Evolutionary conservation across 2,888 invertebrate species (phyloP).

Genomic region (Dryobota labecula): DNA sequence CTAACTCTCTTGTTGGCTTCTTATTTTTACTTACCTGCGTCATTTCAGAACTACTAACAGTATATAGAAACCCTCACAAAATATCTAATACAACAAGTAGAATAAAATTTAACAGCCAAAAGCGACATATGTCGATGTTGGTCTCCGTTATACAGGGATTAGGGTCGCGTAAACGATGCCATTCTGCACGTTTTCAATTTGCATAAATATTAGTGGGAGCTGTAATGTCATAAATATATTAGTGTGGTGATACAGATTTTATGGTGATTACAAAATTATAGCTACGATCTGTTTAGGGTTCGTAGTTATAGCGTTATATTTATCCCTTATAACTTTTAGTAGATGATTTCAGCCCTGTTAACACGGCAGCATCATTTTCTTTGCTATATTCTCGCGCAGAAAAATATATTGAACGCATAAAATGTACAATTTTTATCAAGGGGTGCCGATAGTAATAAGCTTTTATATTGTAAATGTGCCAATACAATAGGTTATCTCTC

Average conservation of each 20-base stretch:
- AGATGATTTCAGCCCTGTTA: constrained; percentile 41
- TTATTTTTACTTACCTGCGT: background rate
- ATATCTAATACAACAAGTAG: constrained; percentile 41
- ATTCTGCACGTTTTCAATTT: constrained; percentile 90
- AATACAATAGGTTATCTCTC: constrained; percentile 71
- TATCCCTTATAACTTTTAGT: constrained; percentile 59
- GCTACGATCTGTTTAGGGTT: constrained; percentile 78
- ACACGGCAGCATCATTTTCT: constrained; percentile 25
- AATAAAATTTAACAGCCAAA: constrained; percentile 68
- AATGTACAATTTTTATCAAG: constrained; percentile 63
- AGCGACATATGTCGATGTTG: constrained; percentile 81
- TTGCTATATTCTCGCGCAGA: constrained; percentile 15
- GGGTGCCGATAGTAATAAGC: constrained; percentile 68
- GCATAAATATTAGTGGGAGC: constrained; percentile 90
- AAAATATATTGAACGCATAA: constrained; percentile 59
- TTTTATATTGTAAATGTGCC: constrained; percentile 70
- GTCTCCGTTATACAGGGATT: constrained; percentile 77
- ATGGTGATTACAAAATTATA: constrained; percentile 89
- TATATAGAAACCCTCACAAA: constrained; percentile 11
- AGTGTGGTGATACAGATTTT: constrained; percentile 90
- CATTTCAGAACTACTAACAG: constrained; percentile 8
- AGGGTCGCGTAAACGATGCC: constrained; percentile 86
- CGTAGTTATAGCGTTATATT: constrained; percentile 71
- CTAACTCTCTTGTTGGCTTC: background rate
- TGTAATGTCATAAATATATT: constrained; percentile 90